Conservation (phyloP, 2,113 vertebrate species). For the Erpornis zantholeuca region DNA sequence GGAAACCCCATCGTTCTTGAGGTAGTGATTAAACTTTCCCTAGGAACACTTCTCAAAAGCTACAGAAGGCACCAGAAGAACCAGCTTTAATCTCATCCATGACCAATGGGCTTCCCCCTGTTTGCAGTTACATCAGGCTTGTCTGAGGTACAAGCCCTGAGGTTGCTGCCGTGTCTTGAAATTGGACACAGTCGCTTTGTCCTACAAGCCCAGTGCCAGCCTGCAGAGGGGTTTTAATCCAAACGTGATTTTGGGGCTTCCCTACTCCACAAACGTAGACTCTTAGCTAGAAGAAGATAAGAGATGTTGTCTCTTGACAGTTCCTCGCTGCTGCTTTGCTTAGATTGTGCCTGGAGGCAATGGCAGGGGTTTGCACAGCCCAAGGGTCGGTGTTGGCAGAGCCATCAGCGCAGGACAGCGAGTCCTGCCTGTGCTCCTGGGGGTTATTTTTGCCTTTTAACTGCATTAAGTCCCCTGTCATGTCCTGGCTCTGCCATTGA, state of each 20-base stretch:
- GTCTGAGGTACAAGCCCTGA: neutral
- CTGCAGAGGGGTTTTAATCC: neutral
- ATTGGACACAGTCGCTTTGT: neutral
- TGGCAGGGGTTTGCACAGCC: neutral
- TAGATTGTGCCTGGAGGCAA: neutral
- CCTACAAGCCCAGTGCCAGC: neutral
- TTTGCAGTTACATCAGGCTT: neutral
- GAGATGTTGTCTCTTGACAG: neutral
- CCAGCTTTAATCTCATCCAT: neutral
- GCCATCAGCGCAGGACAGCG: rapidly evolving
- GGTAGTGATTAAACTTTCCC: neutral
- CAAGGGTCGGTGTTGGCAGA: neutral
- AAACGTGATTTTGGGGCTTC: neutral
- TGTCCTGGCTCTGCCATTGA: neutral
- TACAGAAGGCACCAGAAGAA: neutral
- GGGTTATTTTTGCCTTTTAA: conserved; percentile 17
- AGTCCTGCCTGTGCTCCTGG: neutral
- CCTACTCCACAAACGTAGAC: neutral
- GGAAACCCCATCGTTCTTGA: neutral
- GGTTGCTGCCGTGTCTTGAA: neutral
- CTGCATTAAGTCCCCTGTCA: neutral
- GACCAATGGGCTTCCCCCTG: neutral
- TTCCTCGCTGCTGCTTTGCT: neutral
- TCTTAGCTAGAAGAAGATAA: neutral
- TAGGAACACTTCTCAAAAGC: neutral